Conservation (phyloP, 2,797 vertebrate species). For the Pygocentrus nattereri region DNA sequence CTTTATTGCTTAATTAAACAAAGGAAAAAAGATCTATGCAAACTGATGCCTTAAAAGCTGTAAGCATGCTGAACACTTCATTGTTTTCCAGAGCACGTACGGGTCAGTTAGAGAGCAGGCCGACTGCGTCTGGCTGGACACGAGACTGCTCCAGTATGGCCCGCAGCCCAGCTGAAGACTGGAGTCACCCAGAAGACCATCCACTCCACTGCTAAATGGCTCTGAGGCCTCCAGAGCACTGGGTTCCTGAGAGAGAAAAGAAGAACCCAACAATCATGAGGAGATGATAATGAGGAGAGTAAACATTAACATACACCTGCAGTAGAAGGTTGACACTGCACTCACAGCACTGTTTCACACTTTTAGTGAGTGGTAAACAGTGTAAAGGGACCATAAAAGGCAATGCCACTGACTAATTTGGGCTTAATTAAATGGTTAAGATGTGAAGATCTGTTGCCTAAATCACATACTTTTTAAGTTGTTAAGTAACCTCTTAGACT, state of each 20-base stretch:
- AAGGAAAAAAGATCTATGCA: neutral
- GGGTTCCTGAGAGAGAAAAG: constrained; percentile 79
- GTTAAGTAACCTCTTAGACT: too few species aligned
- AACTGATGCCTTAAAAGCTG: neutral
- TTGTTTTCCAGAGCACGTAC: constrained; percentile 45
- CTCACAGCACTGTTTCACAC: neutral
- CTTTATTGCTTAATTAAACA: neutral
- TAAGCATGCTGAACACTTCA: neutral
- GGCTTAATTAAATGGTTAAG: too few species aligned
- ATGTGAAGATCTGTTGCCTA: too few species aligned
- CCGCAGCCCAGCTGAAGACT: constrained; percentile 64
- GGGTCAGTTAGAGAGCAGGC: constrained; percentile 69
- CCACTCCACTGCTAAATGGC: constrained; percentile 75
- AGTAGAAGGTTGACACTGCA: constrained; percentile 20
- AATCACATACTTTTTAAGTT: too few species aligned
- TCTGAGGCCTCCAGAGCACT: constrained; percentile 77
- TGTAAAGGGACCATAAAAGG: neutral
- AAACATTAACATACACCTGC: constrained; percentile 27
- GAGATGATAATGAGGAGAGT: constrained; percentile 9
- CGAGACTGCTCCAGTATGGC: constrained; percentile 76
- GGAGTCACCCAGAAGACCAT: constrained; percentile 66
- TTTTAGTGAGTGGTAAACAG: neutral
- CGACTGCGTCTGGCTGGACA: constrained; percentile 66
- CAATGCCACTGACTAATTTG: too few species aligned
- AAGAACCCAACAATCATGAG: constrained; percentile 18